phyloP scores from a whole-genome alignment of 1,140 invertebrate species.

The Lepidotrigona ventralis region DNA sequence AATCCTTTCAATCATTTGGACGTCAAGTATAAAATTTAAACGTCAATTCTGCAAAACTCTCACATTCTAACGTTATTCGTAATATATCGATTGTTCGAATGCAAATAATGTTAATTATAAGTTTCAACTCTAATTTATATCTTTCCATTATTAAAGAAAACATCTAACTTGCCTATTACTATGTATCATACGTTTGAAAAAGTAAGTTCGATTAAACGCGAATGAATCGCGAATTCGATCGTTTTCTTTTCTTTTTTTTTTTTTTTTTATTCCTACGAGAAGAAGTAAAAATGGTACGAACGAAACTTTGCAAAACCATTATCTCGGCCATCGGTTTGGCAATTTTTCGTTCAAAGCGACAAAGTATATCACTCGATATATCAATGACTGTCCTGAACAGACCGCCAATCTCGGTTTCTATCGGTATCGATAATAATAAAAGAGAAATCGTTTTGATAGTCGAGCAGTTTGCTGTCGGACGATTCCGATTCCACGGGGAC shows the following conservation, averaged over 20 bases:
- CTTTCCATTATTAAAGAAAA: too few species aligned
- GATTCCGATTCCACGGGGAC: background rate
- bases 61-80: too few species aligned
- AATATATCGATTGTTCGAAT: too few species aligned
- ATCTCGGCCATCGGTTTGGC: background rate
- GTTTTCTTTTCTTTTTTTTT: background rate
- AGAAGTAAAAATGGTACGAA: background rate
- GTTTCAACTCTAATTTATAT: too few species aligned
- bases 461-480: constrained; percentile 49
- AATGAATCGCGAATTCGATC: background rate
- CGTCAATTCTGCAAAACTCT: too few species aligned
- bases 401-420: constrained; percentile 36
- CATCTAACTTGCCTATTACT: too few species aligned
- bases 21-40: too few species aligned
- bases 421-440: background rate
- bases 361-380: background rate
- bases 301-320: constrained; percentile 12
- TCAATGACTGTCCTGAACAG: background rate
- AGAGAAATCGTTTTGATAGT: constrained; percentile 25
- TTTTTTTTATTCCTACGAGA: too few species aligned
- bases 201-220: background rate
- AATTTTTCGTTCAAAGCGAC: background rate
- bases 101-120: too few species aligned
- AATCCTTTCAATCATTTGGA: too few species aligned
- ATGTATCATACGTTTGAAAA: background rate